Evolutionary conservation across 2,797 vertebrate genomes (phyloP).

Genomic region (Eospalax fontanierii): DNA sequence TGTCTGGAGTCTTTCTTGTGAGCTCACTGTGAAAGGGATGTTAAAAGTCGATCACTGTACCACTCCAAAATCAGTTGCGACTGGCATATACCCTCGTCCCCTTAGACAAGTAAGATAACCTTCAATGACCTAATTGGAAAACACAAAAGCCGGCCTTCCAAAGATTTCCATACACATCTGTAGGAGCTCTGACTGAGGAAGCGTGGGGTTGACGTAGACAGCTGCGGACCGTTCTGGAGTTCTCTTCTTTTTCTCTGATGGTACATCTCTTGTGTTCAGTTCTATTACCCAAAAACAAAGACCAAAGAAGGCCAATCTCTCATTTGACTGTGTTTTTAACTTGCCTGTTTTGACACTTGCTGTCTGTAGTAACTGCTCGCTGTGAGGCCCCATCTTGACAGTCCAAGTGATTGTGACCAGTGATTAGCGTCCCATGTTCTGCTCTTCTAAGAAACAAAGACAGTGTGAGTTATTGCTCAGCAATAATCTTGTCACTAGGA

Average conservation of each 20-base stretch:
- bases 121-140: constrained; percentile 84
- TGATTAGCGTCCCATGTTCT: constrained; percentile 85
- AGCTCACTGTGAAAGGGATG: constrained; percentile 67
- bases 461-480: constrained; percentile 89
- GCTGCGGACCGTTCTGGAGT: constrained; percentile 78
- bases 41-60: constrained; percentile 77
- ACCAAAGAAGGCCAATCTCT: constrained; percentile 92
- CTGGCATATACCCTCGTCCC: constrained; percentile 80
- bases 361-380: constrained; percentile 79
- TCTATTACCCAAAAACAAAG: constrained; percentile 90
- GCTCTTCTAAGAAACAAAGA: constrained; percentile 87
- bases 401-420: constrained; percentile 91
- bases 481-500: constrained; percentile 88
- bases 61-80: constrained; percentile 77
- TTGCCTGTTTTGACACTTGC: constrained; percentile 89
- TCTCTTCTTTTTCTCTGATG: constrained; percentile 84
- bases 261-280: constrained; percentile 88
- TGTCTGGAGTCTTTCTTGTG: constrained; percentile 63
- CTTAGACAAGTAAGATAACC: constrained; percentile 87
- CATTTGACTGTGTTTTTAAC: constrained; percentile 88
- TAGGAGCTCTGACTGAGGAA: constrained; percentile 81
- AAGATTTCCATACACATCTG: constrained; percentile 86
- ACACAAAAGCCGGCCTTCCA: constrained; percentile 84
- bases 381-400: constrained; percentile 87
- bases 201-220: constrained; percentile 78